Conservation (phyloP, 2,113 vertebrate genomes). For the Bos taurus region DNA sequence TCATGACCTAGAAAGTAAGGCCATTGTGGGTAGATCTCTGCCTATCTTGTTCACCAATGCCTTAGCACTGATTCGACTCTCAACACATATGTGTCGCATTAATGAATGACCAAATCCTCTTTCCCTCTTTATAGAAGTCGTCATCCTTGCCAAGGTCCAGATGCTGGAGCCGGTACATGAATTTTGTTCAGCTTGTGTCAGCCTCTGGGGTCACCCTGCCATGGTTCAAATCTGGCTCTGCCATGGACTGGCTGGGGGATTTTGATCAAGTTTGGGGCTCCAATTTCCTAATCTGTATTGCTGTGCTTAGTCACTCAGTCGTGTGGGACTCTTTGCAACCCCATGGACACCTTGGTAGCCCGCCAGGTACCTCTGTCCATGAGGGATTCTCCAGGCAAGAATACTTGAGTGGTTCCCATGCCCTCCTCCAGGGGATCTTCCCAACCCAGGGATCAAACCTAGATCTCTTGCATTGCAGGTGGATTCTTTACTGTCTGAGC, state of each 20-base stretch:
- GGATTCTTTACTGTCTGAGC: not conserved
- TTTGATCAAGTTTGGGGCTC: not conserved
- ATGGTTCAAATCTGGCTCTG: not conserved
- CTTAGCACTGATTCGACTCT: not conserved
- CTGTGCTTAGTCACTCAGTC: not conserved
- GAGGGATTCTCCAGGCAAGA: not conserved
- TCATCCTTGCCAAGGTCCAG: not conserved
- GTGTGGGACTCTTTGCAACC: not conserved
- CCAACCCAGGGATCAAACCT: not conserved
- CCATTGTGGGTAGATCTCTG: not conserved
- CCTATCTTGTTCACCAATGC: not conserved
- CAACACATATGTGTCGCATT: rapidly evolving
- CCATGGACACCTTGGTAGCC: not conserved
- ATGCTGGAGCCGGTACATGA: not conserved
- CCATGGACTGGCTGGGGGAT: not conserved
- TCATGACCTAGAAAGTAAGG: not conserved
- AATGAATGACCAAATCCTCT: not conserved
- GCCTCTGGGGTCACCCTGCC: not conserved
- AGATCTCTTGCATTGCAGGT: not conserved
- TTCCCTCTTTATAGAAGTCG: not conserved
- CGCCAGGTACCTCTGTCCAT: rapidly evolving
- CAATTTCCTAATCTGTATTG: not conserved
- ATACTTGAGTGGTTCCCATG: not conserved
- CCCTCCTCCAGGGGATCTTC: not conserved
- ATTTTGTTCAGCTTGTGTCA: not conserved